phyloP scores from a whole-genome alignment of 1,140 invertebrate genomes.

The Theocolax elegans region DNA sequence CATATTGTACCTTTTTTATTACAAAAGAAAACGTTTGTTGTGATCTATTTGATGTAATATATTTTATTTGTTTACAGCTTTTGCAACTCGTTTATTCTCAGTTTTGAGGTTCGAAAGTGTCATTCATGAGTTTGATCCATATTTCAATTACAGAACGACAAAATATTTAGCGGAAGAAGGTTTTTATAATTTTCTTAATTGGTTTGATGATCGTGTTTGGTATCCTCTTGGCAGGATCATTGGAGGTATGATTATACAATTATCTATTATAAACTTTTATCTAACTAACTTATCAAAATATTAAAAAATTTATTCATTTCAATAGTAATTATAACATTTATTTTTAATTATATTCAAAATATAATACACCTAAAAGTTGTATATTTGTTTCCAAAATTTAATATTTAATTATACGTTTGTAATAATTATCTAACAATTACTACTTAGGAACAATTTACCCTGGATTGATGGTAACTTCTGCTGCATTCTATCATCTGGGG shows the following conservation, averaged over 20 bases:
- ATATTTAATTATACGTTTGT: too few relatives aligned
- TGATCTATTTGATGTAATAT: background rate
- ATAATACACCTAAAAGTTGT: too few relatives aligned
- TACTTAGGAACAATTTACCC: conserved; percentile 88
- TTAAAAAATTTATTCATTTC: too few relatives aligned
- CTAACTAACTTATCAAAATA: too few relatives aligned
- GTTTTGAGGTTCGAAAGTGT: conserved; percentile 98
- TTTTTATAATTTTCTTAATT: conserved; percentile 98
- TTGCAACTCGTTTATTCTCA: conserved; percentile 94
- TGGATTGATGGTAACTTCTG: conserved; percentile 96
- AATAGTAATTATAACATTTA: too few relatives aligned
- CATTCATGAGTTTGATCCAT: conserved; percentile 99
- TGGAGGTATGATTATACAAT: conserved; percentile 73
- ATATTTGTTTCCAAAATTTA: too few relatives aligned
- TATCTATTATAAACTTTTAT: background rate
- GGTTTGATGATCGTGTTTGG: conserved; percentile 99
- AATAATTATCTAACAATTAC: too few relatives aligned
- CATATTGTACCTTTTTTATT: conserved; percentile 33
- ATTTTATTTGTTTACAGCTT: conserved; percentile 77
- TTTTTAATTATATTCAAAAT: too few relatives aligned
- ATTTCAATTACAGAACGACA: conserved; percentile 98
- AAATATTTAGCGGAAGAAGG: conserved; percentile 94
- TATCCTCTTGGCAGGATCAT: conserved; percentile 97
- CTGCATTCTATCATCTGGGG: conserved; percentile 88
- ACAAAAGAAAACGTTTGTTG: background rate